Conservation (phyloP, 2,888 invertebrate genomes). For the Drosophila rubida region DNA sequence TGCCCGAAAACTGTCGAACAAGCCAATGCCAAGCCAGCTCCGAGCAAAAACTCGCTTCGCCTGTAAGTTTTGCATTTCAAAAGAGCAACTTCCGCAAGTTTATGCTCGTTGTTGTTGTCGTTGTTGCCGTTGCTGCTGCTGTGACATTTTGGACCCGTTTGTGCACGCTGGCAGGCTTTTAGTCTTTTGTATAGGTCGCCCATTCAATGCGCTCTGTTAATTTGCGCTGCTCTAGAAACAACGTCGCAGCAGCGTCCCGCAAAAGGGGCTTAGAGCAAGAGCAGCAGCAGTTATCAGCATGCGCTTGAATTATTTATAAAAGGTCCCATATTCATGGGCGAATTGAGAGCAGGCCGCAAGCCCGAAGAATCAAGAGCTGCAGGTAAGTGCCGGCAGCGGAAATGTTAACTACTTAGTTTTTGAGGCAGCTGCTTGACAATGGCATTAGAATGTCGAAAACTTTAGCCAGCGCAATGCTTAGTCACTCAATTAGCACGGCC, state of each 20-base stretch:
- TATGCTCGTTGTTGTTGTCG: conserved; percentile 22
- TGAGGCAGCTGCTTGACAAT: conserved; percentile 71
- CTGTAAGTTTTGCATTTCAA: conserved; percentile 68
- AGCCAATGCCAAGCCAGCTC: conserved; percentile 1
- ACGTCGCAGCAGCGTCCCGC: conserved; percentile 37
- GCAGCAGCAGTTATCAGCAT: conserved; percentile 62
- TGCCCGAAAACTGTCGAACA: conserved; percentile 39
- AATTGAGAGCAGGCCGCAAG: conserved; percentile 44
- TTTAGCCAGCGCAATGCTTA: conserved; percentile 66
- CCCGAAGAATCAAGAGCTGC: conserved; percentile 10
- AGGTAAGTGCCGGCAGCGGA: conserved; percentile 63
- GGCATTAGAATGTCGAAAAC: conserved; percentile 79
- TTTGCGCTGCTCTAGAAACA: conserved; percentile 64
- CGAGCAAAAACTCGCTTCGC: conserved; percentile 18
- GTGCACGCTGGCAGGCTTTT: conserved; percentile 31
- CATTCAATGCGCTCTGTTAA: conserved; percentile 79
- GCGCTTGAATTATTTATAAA: conserved; percentile 78
- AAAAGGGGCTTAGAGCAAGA: conserved; percentile 57
- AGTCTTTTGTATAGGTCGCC: conserved; percentile 49
- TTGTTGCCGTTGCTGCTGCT: conserved; percentile 33
- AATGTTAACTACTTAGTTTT: conserved; percentile 77
- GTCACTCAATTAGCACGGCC: conserved; percentile 76
- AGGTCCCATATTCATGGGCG: conserved; percentile 70
- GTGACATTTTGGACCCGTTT: conserved; percentile 65
- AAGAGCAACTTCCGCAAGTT: conserved; percentile 66